Evolutionary conservation across 2,888 invertebrate genomes (phyloP).

Genomic region (Eupithecia exiguata): DNA sequence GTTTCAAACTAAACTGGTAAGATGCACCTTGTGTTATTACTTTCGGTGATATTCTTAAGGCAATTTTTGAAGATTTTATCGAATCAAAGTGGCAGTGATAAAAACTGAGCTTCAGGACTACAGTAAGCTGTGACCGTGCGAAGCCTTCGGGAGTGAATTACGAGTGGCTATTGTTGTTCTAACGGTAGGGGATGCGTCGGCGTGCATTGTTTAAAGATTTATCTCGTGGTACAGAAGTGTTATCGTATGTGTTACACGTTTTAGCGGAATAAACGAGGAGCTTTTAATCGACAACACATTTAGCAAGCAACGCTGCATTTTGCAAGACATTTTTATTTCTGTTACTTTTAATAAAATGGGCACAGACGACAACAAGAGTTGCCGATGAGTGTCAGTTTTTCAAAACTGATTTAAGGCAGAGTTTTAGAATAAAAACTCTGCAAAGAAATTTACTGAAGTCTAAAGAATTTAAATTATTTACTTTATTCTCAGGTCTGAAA

Average conservation of each 20-base stretch:
- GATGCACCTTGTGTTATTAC: background rate
- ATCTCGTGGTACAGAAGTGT: constrained; percentile 36
- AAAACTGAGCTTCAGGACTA: background rate
- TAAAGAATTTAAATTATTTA: background rate
- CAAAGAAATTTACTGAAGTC: background rate
- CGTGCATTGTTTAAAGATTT: constrained; percentile 53
- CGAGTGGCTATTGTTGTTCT: constrained; percentile 64
- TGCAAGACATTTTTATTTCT: background rate
- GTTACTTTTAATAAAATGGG: background rate
- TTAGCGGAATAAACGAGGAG: background rate
- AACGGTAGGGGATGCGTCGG: constrained; percentile 56
- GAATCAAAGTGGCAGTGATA: background rate
- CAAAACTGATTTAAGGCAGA: background rate
- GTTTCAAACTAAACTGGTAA: background rate
- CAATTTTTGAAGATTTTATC: background rate
- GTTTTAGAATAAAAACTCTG: background rate
- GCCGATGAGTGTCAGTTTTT: background rate
- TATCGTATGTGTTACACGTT: constrained; percentile 29
- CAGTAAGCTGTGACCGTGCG: constrained; percentile 28
- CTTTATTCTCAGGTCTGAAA: constrained; percentile 41
- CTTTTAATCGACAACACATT: background rate
- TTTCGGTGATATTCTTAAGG: background rate
- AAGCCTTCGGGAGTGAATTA: constrained; percentile 62
- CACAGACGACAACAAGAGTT: background rate
- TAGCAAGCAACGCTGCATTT: background rate